These are phyloP conservation scores for Rattus rattus DNA, from an alignment of 2,113 vertebrate genomes.

Conservation along the genomic window DNA sequence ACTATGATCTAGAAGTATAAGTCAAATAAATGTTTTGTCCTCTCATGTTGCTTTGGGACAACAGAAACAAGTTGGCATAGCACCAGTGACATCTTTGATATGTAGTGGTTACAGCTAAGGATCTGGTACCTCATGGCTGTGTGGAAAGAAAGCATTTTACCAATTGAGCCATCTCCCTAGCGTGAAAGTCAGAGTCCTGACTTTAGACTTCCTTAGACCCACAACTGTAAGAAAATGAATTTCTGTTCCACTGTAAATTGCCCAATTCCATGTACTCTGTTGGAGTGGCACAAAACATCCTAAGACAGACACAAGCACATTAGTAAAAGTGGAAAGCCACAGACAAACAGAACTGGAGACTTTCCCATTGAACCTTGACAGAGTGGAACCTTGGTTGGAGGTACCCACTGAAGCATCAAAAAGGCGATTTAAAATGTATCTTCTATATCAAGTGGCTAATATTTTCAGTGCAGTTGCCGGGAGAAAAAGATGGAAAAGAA, in stretches of 20 bases:
- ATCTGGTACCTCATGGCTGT: background rate
- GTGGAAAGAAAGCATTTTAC: background rate
- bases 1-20: background rate
- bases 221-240: background rate
- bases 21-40: background rate
- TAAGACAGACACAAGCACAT: background rate
- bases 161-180: background rate
- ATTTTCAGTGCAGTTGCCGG: background rate
- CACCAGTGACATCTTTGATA: background rate
- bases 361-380: background rate
- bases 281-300: background rate
- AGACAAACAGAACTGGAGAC: background rate
- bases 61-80: background rate
- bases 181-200: too few relatives aligned
- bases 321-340: background rate
- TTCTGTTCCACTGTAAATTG: background rate
- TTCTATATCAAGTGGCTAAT: background rate
- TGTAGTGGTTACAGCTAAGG: background rate
- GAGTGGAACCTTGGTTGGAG: background rate
- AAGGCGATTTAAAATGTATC: background rate
- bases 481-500: background rate
- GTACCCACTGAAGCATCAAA: slow-evolving; percentile 3
- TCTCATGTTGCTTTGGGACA: background rate
- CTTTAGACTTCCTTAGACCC: background rate
- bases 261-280: background rate